Percentiles rank a stretch among this genome's conserved stretches.
Conservation (phyloP, 2,888 invertebrate species). For the Strigamia crassipes region DNA sequence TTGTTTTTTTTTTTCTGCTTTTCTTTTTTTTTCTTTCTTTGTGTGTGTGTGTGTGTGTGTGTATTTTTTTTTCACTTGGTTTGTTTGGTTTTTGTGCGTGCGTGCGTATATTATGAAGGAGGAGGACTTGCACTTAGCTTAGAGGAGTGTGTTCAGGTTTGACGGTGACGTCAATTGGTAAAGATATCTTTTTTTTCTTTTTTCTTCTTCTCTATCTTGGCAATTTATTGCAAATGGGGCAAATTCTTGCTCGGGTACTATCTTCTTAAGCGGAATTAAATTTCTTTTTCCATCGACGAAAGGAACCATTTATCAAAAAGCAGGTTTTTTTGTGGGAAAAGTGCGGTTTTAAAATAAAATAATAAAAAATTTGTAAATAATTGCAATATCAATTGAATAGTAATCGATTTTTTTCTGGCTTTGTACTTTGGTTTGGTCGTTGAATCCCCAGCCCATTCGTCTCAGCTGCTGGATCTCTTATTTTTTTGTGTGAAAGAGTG, state of each 20-base stretch:
- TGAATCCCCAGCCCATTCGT: background rate
- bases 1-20: background rate
- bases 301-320: conserved; percentile 19
- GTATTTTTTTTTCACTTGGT: background rate
- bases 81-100: background rate
- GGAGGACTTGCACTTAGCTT: background rate
- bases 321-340: background rate
- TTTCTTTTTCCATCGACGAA: conserved; percentile 26
- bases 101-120: background rate
- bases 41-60: background rate
- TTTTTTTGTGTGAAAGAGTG: conserved; percentile 5
- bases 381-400: background rate
- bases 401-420: background rate
- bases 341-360: conserved; percentile 12
- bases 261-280: conserved; percentile 35
- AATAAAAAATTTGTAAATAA: background rate
- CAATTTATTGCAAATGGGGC: conserved; percentile 31
- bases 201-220: background rate
- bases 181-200: background rate
- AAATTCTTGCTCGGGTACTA: conserved; percentile 30
- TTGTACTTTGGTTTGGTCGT: background rate
- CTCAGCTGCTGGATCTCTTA: background rate
- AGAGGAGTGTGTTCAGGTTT: conserved; percentile 1
- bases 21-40: background rate
- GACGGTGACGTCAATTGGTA: conserved; percentile 30